Conservation (phyloP, 2,797 vertebrate species). For the Megaceryle alcyon region DNA sequence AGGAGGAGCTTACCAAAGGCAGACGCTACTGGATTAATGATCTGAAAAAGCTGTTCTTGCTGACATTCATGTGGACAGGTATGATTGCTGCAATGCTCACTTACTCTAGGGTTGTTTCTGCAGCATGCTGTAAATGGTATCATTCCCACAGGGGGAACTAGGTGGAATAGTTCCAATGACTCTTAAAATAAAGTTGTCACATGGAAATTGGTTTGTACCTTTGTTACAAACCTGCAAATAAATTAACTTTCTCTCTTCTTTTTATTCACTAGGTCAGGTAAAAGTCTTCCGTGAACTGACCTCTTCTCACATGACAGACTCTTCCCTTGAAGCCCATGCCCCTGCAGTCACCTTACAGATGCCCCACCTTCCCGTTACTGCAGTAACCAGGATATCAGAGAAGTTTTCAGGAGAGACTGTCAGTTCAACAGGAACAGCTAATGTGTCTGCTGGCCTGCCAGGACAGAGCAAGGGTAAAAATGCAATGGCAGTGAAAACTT, state of each 20-base stretch:
- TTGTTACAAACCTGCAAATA: background rate
- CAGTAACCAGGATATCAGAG: slow-evolving; percentile 77
- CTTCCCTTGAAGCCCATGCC: slow-evolving; percentile 76
- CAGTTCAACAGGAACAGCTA: slow-evolving; percentile 62
- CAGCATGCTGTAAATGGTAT: background rate
- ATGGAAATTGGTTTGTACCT: background rate
- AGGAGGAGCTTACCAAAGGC: background rate
- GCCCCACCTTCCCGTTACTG: slow-evolving; percentile 89
- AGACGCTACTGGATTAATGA: background rate
- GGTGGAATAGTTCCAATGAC: background rate
- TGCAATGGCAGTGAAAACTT: slow-evolving; percentile 76
- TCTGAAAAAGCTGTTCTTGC: background rate
- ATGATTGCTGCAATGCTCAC: background rate
- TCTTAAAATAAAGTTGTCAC: background rate
- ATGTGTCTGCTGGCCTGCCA: slow-evolving; percentile 39
- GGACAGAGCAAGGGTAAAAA: slow-evolving; percentile 66
- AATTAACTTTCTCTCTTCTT: background rate
- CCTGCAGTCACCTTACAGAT: slow-evolving; percentile 78
- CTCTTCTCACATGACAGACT: background rate
- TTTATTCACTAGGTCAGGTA: slow-evolving; percentile 76
- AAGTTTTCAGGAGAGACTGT: slow-evolving; percentile 79
- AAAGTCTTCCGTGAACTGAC: slow-evolving; percentile 70
- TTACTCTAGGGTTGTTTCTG: background rate
- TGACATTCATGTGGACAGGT: background rate
- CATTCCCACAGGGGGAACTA: background rate